phyloP scores from a whole-genome alignment of 2,113 vertebrate species.

The Nothoprocta perdicaria region DNA sequence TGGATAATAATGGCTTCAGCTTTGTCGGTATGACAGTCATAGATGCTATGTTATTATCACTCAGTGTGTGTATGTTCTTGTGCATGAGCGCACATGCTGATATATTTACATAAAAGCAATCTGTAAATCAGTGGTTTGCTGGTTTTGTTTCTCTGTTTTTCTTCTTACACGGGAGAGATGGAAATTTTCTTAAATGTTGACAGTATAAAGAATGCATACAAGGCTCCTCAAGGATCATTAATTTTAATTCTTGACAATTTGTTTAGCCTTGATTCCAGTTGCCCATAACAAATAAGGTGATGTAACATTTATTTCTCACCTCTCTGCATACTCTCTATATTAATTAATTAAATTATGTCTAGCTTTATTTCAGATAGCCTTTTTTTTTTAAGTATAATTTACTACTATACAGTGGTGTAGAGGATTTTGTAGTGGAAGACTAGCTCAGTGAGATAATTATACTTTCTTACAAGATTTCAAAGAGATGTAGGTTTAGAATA shows the following conservation, averaged over 20 bases:
- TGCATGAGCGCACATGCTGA: not conserved
- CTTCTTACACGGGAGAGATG: not conserved
- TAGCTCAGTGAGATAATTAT: not conserved
- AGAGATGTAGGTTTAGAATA: not conserved
- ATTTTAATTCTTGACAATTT: constrained; percentile 34
- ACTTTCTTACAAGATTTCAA: not conserved
- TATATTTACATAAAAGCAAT: not conserved
- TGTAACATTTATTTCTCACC: constrained; percentile 16
- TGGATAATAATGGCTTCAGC: not conserved
- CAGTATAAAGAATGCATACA: not conserved
- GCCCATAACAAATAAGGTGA: not conserved
- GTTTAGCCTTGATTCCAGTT: constrained; percentile 39
- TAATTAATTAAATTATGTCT: constrained; percentile 24
- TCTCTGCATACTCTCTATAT: not conserved
- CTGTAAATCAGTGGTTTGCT: not conserved
- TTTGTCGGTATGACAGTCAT: not conserved
- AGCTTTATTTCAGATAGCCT: not conserved
- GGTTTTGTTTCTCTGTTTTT: not conserved
- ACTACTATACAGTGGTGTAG: not conserved
- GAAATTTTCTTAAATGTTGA: not conserved
- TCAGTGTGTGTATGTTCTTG: not conserved
- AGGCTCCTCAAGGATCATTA: not conserved
- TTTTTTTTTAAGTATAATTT: not conserved
- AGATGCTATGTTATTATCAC: not conserved
- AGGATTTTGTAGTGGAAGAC: not conserved